Base-by-base conservation (phyloP, 2,113 vertebrate genomes). In the Aptenodytes patagonicus region DNA sequence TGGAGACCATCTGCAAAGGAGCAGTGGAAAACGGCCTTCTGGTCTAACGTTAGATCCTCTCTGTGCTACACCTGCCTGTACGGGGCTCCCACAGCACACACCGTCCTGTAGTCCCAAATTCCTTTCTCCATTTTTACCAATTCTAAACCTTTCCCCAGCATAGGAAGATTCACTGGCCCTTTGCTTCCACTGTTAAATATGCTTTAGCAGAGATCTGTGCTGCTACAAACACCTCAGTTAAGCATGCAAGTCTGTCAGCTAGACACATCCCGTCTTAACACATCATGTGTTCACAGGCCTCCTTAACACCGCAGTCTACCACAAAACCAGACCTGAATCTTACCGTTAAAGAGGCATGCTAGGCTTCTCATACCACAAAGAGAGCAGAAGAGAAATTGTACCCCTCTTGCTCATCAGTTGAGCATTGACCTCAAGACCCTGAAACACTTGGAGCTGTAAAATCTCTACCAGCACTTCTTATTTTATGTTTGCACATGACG, bases 61-160 rank as follows among this genome's bases (percentile, higher is more conserved):
- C 58, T 11, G n/a, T 10, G 24, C 6, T 14, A 40, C 29, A 11
- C 17, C 36, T 46, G 64, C 34, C 75, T 2, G 0, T 3, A 38
- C 2, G 0, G 29, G 46, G 75, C 47, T 81, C 26, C n/a, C 49
- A 42, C 1, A 0, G 61, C 42, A 57, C 42, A 72, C 44, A 25
- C 49, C 10, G 9, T 22, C 69, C 58, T 3, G 1, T 6, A 44
- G 12, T 34, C 24, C 38, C 47, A 44, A 60, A 31, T 8, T n/a
- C 49, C 15, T 17, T 58, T 20, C 77, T 54, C n/a, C 24, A 10
- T 5, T 58, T 58, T 62, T 20, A 46, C 40, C 18, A 38, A 17
- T 15, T 71, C 28, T 42, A 28, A 81, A 72, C 65, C 60, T 28
- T 65, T 44, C 54, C 44, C 31, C 52, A 52, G 29, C 11, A 34